Percentiles rank a stretch among this genome's conserved stretches.
Conservation (phyloP, 1,140 invertebrate species). For the Parapsyche elsis region DNA sequence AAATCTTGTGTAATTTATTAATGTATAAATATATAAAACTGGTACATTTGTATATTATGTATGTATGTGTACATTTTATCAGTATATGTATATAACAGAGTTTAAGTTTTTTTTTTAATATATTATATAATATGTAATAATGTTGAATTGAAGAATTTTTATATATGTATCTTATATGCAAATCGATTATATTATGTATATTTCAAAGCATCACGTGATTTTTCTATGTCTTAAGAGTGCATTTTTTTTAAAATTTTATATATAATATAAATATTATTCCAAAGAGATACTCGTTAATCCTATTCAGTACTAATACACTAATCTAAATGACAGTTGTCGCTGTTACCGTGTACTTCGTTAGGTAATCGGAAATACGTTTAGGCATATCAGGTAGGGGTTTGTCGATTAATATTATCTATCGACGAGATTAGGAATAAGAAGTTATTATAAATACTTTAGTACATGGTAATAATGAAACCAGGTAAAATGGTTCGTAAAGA, state of each 20-base stretch:
- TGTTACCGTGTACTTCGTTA: slow-evolving; percentile 15
- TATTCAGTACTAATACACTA: slow-evolving; percentile 22
- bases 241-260: not conserved
- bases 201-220: slow-evolving; percentile 11
- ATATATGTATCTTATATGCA: not conserved
- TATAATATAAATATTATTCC: not conserved
- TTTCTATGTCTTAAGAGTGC: slow-evolving; percentile 8
- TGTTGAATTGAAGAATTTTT: not conserved
- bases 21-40: slow-evolving; percentile 32
- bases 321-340: not conserved
- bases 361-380: not conserved
- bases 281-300: not conserved
- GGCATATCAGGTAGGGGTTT: not conserved
- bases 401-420: not conserved
- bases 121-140: no score
- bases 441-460: not conserved
- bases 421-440: no score
- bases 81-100: no score
- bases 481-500: not conserved
- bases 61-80: not conserved
- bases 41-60: slow-evolving; percentile 27
- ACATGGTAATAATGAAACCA: not conserved
- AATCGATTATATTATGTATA: not conserved
- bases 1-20: not conserved
- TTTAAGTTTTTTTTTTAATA: not conserved